Base-by-base conservation (phyloP, 2,113 vertebrate species). In the Perognathus longimembris region DNA sequence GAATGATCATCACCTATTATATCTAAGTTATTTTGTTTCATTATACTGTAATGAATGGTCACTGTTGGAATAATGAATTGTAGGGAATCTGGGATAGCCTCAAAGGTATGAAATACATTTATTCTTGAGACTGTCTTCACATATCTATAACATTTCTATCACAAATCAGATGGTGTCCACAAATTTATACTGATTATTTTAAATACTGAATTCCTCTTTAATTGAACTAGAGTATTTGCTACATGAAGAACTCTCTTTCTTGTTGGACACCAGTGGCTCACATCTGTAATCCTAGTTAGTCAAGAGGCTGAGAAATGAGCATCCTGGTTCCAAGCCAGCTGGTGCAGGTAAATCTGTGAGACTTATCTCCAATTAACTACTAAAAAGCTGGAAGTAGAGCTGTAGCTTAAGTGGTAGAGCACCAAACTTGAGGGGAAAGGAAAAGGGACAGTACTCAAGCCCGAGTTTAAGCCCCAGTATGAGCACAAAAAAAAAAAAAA, bases 181-280 rank as follows among this genome's bases (percentile, higher is more conserved):
- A 90, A 81, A 50, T 70, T 82, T 32, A 85, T 67, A 45, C 57
- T 82, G 73, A 90, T 45, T 71, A 92, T 9, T 66, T 77, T 42
- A 59, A 63, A 77, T 77, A 9, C 42, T 40, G 10, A 90, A 40
- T 15, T 2, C 14, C 24, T 88, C 9, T 70, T 87, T 84, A 84
- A 21, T 54, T 79, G 63, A 93, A 14, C 24, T 30, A 45, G 3
- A 26, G 6, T 7, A 83, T 66, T 78, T 93, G 7, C 9, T 82
- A 26, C 50, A 10, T 57, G 70, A 75, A 91, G 64, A 6, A 54
- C 4, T 2, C n/a, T 28, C 12, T 54, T 54, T 15, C 50, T 54
- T 54, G 50, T 15, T 54, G 50, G 50, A 54, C 50, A 54, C 50
- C 50, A 54, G 50, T 54, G 45, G 45, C 45, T 45, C 45, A 45